phyloP scores from a whole-genome alignment of 1,140 invertebrate species.

The Pseudomyrmex gracilis region DNA sequence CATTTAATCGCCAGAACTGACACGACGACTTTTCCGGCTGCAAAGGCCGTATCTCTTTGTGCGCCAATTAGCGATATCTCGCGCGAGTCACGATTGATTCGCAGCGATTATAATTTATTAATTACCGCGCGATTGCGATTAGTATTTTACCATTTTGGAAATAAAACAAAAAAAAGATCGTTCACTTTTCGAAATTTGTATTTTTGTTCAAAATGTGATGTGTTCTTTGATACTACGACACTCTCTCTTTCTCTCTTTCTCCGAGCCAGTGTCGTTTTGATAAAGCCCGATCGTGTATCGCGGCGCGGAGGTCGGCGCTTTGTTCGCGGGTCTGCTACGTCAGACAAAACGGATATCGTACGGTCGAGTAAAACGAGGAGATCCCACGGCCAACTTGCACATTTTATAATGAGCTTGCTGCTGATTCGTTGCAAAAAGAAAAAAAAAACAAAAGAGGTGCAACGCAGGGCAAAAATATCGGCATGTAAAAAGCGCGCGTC shows the following conservation, averaged over 20 bases:
- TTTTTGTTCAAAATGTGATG: background rate
- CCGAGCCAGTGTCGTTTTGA: conserved; percentile 20
- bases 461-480: conserved; percentile 22
- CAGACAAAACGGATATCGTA: conserved; percentile 50
- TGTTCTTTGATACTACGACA: background rate
- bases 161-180: background rate
- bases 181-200: background rate
- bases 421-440: conserved; percentile 40
- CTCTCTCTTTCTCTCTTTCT: background rate
- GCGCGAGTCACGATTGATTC: no score
- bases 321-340: conserved; percentile 47
- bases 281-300: conserved; percentile 50
- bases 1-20: no score
- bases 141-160: background rate
- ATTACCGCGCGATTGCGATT: background rate
- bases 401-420: conserved; percentile 51
- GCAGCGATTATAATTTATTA: no score
- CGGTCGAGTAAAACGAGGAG: conserved; percentile 45
- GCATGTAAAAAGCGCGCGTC: background rate
- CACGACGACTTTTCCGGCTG: no score
- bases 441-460: background rate
- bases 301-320: conserved; percentile 39
- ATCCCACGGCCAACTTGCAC: conserved; percentile 56
- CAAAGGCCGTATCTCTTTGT: no score
- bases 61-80: no score